Evolutionary conservation across 2,797 vertebrate genomes (phyloP).

Genomic region (Dryobates pubescens): DNA sequence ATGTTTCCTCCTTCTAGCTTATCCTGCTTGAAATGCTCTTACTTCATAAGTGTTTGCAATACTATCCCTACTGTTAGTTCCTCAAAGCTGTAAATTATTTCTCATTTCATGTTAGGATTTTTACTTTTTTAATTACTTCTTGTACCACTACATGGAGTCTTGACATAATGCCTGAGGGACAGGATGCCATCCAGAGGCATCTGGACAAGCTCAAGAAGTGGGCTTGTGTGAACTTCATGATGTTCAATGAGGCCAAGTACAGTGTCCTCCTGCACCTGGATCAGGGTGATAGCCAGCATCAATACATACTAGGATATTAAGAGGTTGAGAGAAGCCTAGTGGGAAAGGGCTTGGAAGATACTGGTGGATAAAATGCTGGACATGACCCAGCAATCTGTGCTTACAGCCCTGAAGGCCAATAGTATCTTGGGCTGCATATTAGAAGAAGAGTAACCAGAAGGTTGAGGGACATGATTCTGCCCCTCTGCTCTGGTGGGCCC

Average conservation of each 20-base stretch:
- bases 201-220: too few species aligned
- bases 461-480: too few species aligned
- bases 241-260: too few species aligned
- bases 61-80: accelerated
- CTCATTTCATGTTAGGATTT: accelerated
- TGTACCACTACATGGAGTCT: neutral
- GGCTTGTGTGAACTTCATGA: too few species aligned
- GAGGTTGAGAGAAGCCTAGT: too few species aligned
- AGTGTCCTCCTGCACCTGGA: too few species aligned
- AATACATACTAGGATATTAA: too few species aligned
- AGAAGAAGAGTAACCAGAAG: neutral
- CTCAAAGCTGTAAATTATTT: neutral
- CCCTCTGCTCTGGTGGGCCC: neutral
- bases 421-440: neutral
- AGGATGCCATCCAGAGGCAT: neutral
- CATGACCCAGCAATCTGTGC: neutral
- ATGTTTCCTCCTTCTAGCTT: neutral
- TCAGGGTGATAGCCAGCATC: too few species aligned
- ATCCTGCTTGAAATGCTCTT: neutral
- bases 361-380: too few species aligned
- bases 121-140: neutral
- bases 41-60: neutral
- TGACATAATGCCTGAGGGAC: accelerated
- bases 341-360: too few species aligned
- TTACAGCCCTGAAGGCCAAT: neutral